Conservation (phyloP, 1,140 invertebrate genomes). For the Antheraea pernyi region DNA sequence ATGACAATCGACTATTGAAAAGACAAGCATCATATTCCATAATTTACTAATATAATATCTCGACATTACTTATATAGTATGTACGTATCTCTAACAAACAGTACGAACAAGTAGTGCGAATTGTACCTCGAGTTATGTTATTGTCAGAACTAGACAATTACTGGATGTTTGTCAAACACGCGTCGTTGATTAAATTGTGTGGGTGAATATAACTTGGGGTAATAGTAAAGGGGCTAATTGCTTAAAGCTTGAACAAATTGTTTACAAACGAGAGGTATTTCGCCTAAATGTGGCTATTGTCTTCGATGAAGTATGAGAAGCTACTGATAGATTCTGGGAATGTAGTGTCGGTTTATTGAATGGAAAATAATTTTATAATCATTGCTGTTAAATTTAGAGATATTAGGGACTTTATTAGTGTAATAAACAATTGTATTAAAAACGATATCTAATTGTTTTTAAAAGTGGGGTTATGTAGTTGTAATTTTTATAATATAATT, state of each 20-base stretch:
- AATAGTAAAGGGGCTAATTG: background rate
- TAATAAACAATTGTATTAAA: no score
- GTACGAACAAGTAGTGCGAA: background rate
- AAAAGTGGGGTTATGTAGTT: no score
- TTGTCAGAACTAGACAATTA: constrained; percentile 6
- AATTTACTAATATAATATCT: background rate
- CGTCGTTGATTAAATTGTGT: background rate
- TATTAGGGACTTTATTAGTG: no score
- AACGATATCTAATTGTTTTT: no score
- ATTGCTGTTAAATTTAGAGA: background rate
- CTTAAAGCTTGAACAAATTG: background rate
- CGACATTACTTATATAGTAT: background rate
- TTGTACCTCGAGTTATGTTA: background rate
- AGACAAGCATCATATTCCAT: background rate
- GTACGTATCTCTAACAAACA: background rate
- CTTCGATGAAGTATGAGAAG: background rate
- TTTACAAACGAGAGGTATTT: background rate
- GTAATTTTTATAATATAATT: no score
- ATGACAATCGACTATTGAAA: constrained; percentile 34
- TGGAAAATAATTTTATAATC: background rate
- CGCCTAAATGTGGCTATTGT: background rate
- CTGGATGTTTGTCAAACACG: constrained; percentile 9
- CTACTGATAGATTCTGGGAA: background rate
- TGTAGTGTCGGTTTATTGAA: background rate
- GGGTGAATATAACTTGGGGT: background rate